Conservation (phyloP, 2,113 vertebrate species). For the Festucalex cinctus region DNA sequence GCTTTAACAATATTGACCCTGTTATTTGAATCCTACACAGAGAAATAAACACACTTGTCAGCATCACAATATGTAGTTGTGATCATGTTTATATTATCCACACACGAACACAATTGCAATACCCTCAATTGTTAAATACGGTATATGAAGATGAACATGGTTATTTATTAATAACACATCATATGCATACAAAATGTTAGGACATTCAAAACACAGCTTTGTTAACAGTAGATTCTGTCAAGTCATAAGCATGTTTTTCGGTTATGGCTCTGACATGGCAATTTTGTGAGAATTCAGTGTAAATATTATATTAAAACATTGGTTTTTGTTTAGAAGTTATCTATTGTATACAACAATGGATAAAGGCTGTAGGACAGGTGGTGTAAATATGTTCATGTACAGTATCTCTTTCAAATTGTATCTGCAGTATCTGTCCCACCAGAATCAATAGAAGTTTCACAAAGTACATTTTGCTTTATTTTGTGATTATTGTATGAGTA, state of each 20-base stretch:
- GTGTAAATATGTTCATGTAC: too few relatives aligned
- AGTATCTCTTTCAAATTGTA: too few relatives aligned
- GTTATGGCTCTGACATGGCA: neutral
- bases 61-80: neutral
- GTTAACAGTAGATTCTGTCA: neutral
- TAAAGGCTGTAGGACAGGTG: too few relatives aligned
- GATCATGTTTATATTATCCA: neutral
- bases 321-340: too few relatives aligned
- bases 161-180: neutral
- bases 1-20: slow-evolving; percentile 19
- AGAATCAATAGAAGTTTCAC: too few relatives aligned
- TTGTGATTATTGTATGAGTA: too few relatives aligned
- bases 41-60: neutral
- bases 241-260: neutral
- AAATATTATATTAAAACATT: too few relatives aligned
- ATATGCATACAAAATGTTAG: neutral
- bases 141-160: neutral
- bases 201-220: neutral
- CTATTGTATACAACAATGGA: too few relatives aligned
- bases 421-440: too few relatives aligned
- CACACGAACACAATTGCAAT: neutral
- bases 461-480: too few relatives aligned
- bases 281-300: neutral
- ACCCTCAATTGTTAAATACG: neutral
- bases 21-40: slow-evolving; percentile 28